These are phyloP conservation scores for Steinernema scapterisci DNA, from an alignment of 2,888 invertebrate genomes.

Conservation along the genomic window DNA sequence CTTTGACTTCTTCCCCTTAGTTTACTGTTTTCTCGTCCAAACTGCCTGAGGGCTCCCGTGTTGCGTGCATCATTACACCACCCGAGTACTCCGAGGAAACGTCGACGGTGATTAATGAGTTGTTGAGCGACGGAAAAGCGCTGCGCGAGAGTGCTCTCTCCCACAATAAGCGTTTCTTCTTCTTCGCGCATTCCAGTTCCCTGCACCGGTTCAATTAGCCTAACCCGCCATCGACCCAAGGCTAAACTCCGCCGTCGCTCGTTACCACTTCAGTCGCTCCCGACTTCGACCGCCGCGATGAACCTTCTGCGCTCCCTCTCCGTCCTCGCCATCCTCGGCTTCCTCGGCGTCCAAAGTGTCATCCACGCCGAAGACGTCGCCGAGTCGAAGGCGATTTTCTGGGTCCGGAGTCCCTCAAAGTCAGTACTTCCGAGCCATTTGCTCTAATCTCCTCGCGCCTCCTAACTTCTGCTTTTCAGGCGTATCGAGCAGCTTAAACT, in stretches of 20 bases:
- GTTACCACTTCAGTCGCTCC: background rate
- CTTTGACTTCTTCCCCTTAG: too few species aligned
- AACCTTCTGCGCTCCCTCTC: background rate
- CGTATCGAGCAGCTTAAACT: background rate
- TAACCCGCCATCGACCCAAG: conserved; percentile 6
- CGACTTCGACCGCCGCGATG: conserved; percentile 1
- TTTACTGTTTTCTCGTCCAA: background rate
- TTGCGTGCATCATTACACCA: conserved; percentile 11
- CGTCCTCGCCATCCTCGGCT: background rate
- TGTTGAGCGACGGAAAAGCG: background rate
- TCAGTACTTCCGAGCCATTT: too few species aligned
- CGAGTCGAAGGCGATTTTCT: background rate
- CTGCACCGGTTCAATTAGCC: conserved; percentile 6
- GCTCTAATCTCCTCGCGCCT: background rate
- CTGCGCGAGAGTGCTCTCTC: background rate
- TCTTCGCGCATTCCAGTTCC: too few species aligned
- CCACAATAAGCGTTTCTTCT: background rate
- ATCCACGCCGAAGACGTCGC: background rate
- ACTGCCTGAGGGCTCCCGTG: background rate
- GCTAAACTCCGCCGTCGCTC: conserved; percentile 19
- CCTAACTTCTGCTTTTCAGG: background rate
- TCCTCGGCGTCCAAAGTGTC: background rate
- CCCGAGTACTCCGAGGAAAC: too few species aligned
- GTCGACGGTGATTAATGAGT: too few species aligned
- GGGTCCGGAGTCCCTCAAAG: background rate